phyloP scores from a whole-genome alignment of 2,888 invertebrate genomes.

The Mythimna lalbum region DNA sequence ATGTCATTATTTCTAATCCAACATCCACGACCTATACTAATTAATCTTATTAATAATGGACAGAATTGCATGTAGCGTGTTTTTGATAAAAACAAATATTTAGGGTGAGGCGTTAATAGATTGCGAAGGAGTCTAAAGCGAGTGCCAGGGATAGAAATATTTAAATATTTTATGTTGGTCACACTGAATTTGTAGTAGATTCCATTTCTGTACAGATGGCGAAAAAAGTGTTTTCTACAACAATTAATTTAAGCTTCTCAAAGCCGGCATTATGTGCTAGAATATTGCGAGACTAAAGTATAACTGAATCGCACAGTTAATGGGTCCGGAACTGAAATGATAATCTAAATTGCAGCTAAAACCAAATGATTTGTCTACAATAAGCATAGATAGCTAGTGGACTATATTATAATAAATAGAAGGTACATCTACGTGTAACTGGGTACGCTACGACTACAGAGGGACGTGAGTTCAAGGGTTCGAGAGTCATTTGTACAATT shows the following conservation, averaged over 20 bases:
- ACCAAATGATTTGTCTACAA: slow-evolving; percentile 34
- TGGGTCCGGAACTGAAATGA: slow-evolving; percentile 24
- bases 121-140: slow-evolving; percentile 24
- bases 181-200: slow-evolving; percentile 42
- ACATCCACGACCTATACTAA: slow-evolving; percentile 78
- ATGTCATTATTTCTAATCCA: slow-evolving; percentile 73
- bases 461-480: slow-evolving; percentile 90
- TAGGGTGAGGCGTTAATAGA: slow-evolving; percentile 74
- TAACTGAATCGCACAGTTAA: slow-evolving; percentile 27
- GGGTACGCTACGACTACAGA: slow-evolving; percentile 80
- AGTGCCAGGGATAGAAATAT: slow-evolving; percentile 42
- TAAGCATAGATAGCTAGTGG: slow-evolving; percentile 56
- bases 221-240: slow-evolving; percentile 15
- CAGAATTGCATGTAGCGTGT: slow-evolving; percentile 90
- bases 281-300: background rate
- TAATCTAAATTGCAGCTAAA: slow-evolving; percentile 43
- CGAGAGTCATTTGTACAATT: slow-evolving; percentile 84
- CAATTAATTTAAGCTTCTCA: background rate
- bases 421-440: slow-evolving; percentile 70
- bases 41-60: slow-evolving; percentile 85
- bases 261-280: slow-evolving; percentile 17
- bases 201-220: slow-evolving; percentile 27
- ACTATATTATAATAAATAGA: slow-evolving; percentile 62
- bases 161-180: slow-evolving; percentile 38
- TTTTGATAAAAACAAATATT: slow-evolving; percentile 71